phyloP scores from a whole-genome alignment of 2,797 vertebrate species.

The Pipistrellus kuhlii region DNA sequence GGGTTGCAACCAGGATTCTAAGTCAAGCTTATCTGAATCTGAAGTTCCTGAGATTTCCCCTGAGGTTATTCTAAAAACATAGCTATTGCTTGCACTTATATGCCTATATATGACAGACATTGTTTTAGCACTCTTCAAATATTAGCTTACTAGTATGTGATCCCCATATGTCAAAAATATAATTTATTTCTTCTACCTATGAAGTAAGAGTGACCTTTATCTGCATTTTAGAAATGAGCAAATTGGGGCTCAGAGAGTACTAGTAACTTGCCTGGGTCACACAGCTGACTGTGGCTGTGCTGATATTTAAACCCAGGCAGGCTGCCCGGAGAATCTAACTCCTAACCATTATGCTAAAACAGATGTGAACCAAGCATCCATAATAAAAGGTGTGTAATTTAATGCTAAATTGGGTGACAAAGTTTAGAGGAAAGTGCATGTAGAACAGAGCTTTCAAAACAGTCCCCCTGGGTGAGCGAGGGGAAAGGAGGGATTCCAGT shows the following conservation, averaged over 20 bases:
- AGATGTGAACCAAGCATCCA: background rate
- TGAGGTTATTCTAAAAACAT: background rate
- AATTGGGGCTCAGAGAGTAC: background rate
- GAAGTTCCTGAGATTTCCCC: background rate
- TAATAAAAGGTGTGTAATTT: background rate
- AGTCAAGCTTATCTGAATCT: background rate
- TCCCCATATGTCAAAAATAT: background rate
- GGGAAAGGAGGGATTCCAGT: background rate
- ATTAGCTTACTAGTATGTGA: background rate
- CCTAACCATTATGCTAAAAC: background rate
- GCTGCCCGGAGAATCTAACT: background rate
- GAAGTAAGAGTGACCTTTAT: background rate
- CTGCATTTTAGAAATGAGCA: background rate
- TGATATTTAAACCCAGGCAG: background rate
- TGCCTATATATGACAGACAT: background rate
- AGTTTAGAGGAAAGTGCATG: background rate
- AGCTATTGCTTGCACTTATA: background rate
- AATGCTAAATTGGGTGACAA: background rate
- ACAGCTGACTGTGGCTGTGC: background rate
- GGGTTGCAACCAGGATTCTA: background rate
- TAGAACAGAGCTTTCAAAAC: background rate
- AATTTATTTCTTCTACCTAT: background rate
- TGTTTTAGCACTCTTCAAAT: background rate
- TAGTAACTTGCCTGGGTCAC: background rate
- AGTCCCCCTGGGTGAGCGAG: background rate